Conservation (phyloP, 2,113 vertebrate genomes). For the Peucedramus taeniatus region DNA sequence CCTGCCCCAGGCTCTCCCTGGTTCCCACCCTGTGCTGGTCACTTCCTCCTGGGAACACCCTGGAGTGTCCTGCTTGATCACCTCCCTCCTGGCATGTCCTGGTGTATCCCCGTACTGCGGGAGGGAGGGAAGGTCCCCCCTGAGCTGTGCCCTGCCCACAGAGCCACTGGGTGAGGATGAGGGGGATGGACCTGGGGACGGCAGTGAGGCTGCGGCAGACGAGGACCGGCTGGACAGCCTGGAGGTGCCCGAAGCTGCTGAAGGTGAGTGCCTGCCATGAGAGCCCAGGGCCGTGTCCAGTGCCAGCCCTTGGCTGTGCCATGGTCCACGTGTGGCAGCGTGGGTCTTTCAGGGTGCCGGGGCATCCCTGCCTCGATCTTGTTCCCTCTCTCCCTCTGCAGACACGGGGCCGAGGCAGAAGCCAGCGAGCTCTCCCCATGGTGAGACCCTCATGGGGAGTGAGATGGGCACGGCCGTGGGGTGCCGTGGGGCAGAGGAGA, state of each 20-base stretch:
- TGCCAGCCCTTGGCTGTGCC: background rate
- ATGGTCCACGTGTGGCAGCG: accelerated
- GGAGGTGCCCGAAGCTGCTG: background rate
- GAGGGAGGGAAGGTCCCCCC: background rate
- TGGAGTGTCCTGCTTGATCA: background rate
- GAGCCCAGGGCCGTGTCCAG: accelerated
- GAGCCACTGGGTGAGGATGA: constrained; percentile 53
- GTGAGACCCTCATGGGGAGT: background rate
- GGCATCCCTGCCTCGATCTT: background rate
- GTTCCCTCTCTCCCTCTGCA: background rate
- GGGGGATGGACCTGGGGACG: background rate
- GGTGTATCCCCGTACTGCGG: background rate
- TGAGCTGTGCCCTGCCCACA: background rate
- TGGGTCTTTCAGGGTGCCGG: accelerated
- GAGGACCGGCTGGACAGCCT: constrained; percentile 56
- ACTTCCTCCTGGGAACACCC: background rate
- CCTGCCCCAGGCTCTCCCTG: background rate
- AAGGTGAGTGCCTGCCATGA: background rate
- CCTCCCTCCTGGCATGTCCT: background rate
- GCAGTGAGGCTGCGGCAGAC: background rate
- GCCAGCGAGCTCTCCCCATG: background rate
- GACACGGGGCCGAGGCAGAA: constrained; percentile 44
- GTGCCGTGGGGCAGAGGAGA: background rate
- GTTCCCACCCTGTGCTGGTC: background rate
- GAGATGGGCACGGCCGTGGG: background rate